Base-by-base conservation (phyloP, 1,140 invertebrate genomes). In the Drosophila seguyi region DNA sequence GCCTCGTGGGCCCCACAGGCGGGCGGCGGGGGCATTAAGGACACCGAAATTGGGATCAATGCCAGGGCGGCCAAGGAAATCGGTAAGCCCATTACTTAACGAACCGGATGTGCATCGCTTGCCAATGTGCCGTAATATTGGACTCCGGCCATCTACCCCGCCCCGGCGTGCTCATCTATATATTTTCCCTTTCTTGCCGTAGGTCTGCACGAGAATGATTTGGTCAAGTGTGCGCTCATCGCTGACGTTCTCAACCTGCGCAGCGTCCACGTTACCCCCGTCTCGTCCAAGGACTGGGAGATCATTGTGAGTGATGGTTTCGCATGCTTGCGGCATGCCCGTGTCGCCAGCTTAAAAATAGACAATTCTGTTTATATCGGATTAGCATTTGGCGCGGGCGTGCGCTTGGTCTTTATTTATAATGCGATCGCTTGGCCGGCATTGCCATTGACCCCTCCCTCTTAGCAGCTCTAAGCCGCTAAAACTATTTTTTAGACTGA, bases 41-140 rank as follows among this genome's bases (percentile, higher is more conserved):
- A 93, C 55, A 92, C 83, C 8, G 92, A 93, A 78, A 93, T 93
- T 88, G 92, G 92, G 69, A 93, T 93, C 63, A 93, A 93, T 92
- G 91, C 92, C 81, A 88, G 91, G 66, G 90, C 92, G 63, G 92
- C 92, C 67, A 92, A 93, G 75, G 88, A 91, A 75, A 91, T 93
- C 25, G 92, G 92, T 93, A 53, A 80, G 85, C 47, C 34, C 47
- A 39, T 87, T 91, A 87, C 83, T 90, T 81, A 90, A 90, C 75
- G 68, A 52, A 31, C 72, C 84, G 80, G 84, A 87, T 83, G 84
- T 80, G 83, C 75, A 79, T 74, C 66, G 75, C 25, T 61, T 90
- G 84, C 84, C 84, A 87, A 87, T 79, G 38, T 87, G 63, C 73
- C 75, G 67, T 78, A 81, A 77, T 74, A 88, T 75, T 72, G 66